Conservation (phyloP, 2,888 invertebrate species). For the Microdon myrmicae region DNA sequence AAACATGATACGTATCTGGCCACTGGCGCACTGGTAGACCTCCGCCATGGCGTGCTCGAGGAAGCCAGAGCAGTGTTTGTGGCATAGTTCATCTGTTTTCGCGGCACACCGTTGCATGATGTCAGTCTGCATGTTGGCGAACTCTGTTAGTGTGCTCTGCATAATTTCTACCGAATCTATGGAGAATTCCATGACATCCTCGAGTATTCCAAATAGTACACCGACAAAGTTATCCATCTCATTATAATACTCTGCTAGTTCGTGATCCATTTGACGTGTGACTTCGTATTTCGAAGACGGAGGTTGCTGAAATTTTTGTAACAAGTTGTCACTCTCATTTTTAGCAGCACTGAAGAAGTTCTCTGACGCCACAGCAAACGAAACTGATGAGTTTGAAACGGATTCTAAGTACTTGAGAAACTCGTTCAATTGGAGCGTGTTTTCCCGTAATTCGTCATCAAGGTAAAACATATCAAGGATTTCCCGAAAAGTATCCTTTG, state of each 20-base stretch:
- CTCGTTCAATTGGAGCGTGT: conserved; percentile 58
- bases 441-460: too few relatives aligned
- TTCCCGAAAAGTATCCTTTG: conserved; percentile 56
- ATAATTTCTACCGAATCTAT: conserved; percentile 55
- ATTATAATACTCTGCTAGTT: conserved; percentile 59
- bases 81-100: conserved; percentile 55
- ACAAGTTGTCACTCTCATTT: conserved; percentile 57
- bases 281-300: conserved; percentile 54
- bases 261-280: conserved; percentile 55
- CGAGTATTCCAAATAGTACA: conserved; percentile 58
- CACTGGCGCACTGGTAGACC: conserved; percentile 58
- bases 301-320: conserved; percentile 58
- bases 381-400: conserved; percentile 50
- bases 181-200: conserved; percentile 60
- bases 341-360: conserved; percentile 56
- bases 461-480: conserved; percentile 58
- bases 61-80: conserved; percentile 58
- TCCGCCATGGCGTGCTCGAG: conserved; percentile 57
- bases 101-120: conserved; percentile 53
- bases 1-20: conserved; percentile 55
- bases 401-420: conserved; percentile 56
- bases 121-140: conserved; percentile 57
- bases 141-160: conserved; percentile 55
- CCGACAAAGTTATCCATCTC: conserved; percentile 64
- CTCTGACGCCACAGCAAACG: conserved; percentile 55